Base-by-base conservation (phyloP, 2,797 vertebrate genomes). In the Adelosebastes latens region DNA sequence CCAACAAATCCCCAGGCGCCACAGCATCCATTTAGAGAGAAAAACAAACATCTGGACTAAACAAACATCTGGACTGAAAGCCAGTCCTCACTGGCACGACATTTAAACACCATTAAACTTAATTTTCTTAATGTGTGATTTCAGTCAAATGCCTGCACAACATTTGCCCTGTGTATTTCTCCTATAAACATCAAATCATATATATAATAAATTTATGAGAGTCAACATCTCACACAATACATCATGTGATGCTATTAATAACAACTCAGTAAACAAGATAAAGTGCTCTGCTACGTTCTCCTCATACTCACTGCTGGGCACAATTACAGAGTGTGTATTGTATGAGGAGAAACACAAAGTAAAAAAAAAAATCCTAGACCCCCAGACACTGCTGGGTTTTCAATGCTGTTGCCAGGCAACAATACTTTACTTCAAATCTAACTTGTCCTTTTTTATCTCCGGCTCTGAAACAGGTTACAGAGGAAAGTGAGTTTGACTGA, bases 351-450 rank as follows among this genome's bases (percentile, higher is more conserved):
- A 90, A 92, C 83, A 91, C 75, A 91, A 90, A 93, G 73, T 87
- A 36, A 63, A 71, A 83, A 83, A 91, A 90, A 93, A 87, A 83
- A 83, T 63, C 61, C 32, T 20, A 87, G 84, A 88, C 89, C 88
- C 88, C 80, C 72, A 92, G 92, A 93, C 90, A 89, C 88, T 83
- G 86, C 92, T 82, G 80, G 91, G 85, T 94, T 90, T 91, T 92
- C 90, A 88, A 76, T 91, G 85, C 91, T 93, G 96, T 96, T 96
- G 95, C 96, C 91, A 93, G 88, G 96, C 96, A 96, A 96, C 96
- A 84, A 91, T 91, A 90, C 90, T 92, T 93, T 94, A 90, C 88
- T 93, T 94, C 88, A 93, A 91, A 91, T 92, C 89, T 80, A 93
- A 95, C 90, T 93, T 93, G 81, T 87, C 58, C 75, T 84, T 94